Evolutionary conservation across 2,113 vertebrate genomes (phyloP).

Genomic region (Labeo catla): DNA sequence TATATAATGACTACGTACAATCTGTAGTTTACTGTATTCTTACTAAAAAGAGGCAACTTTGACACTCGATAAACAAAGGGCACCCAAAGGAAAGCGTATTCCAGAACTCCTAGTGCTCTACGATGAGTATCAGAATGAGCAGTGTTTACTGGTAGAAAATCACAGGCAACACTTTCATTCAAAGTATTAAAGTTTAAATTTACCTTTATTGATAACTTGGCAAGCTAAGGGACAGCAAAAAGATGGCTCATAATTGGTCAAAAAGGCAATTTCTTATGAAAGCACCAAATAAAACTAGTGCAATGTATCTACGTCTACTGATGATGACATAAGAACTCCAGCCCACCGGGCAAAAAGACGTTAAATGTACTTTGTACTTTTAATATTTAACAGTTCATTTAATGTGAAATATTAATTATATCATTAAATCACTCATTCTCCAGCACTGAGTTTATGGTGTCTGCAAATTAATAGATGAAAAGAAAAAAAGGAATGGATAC

Average conservation of each 20-base stretch:
- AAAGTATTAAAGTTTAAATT: slow-evolving; percentile 66
- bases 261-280: slow-evolving; percentile 49
- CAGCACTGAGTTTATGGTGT: slow-evolving; percentile 13
- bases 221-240: slow-evolving; percentile 78
- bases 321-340: slow-evolving; percentile 24
- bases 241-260: slow-evolving; percentile 71
- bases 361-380: slow-evolving; percentile 39
- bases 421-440: slow-evolving; percentile 34
- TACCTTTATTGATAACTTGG: slow-evolving; percentile 82
- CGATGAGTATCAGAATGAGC: slow-evolving; percentile 56
- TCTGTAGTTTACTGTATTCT: not conserved
- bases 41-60: not conserved
- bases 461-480: slow-evolving; percentile 37
- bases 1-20: not conserved
- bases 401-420: slow-evolving; percentile 40
- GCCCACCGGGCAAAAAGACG: slow-evolving; percentile 45
- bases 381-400: slow-evolving; percentile 42
- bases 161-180: slow-evolving; percentile 67
- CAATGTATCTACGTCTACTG: slow-evolving; percentile 43
- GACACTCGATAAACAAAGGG: slow-evolving; percentile 35
- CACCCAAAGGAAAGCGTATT: slow-evolving; percentile 28
- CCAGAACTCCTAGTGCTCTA: slow-evolving; percentile 12
- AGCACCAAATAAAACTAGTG: slow-evolving; percentile 41
- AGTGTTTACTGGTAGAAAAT: slow-evolving; percentile 65
- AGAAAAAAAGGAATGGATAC: slow-evolving; percentile 28